These are phyloP conservation scores for Sarcoramphus papa DNA, from an alignment of 2,797 vertebrate genomes.

Conservation along the genomic window DNA sequence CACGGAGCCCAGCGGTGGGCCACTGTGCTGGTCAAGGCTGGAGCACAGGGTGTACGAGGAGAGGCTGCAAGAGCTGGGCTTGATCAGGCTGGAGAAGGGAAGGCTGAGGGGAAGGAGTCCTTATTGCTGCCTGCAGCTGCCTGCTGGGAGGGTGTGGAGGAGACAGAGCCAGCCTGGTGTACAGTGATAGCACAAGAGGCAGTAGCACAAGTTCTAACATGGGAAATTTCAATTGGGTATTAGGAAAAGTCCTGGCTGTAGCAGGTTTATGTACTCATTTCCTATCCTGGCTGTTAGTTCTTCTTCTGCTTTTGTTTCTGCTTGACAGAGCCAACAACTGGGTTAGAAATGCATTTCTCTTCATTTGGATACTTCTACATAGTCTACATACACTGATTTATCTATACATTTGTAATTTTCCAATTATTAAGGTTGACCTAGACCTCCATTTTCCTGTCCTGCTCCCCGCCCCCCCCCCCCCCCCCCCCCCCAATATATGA, in stretches of 20 bases:
- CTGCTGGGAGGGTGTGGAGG: not conserved
- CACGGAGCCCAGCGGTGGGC: fast-evolving
- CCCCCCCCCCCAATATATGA: not conserved
- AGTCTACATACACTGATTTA: not conserved
- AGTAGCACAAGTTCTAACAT: not conserved
- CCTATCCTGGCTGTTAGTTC: not conserved
- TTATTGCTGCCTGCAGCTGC: not conserved
- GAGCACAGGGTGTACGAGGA: not conserved
- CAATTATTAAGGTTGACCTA: not conserved
- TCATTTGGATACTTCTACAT: not conserved
- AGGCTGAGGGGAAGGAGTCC: not conserved
- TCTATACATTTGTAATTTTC: not conserved
- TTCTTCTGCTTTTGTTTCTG: not conserved
- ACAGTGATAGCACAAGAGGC: not conserved
- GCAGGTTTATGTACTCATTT: not conserved
- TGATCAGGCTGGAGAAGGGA: not conserved
- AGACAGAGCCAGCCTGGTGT: not conserved
- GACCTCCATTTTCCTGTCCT: not conserved
- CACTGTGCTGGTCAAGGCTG: not conserved
- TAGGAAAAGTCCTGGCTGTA: not conserved
- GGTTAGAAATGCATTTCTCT: not conserved
- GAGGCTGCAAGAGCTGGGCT: not conserved
- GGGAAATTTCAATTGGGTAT: not conserved
- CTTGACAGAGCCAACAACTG: not conserved
- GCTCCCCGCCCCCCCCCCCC: fast-evolving